Evolutionary conservation across 2,888 invertebrate genomes (phyloP).

Genomic region (Tachina lurida): DNA sequence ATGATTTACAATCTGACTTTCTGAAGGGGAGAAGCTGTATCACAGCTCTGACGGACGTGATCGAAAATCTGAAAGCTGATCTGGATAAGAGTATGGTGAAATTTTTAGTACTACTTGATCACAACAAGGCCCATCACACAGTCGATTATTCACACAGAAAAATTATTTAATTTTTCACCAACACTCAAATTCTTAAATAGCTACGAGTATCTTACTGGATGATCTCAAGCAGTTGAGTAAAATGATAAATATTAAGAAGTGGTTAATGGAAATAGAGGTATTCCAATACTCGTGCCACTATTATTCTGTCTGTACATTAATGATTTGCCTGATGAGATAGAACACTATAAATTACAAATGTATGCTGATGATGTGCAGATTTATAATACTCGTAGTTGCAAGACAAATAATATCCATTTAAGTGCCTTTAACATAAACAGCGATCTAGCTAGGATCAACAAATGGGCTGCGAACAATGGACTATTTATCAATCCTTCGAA

Average conservation of each 20-base stretch:
- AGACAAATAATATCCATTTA: too few relatives aligned
- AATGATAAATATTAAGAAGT: background rate
- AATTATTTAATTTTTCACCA: too few relatives aligned
- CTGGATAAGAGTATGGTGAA: too few relatives aligned
- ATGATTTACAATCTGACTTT: background rate
- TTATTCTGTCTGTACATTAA: too few relatives aligned
- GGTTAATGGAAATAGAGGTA: background rate
- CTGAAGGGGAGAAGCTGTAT: background rate
- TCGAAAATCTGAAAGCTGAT: too few relatives aligned
- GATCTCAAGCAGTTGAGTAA: too few relatives aligned
- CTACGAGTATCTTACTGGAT: background rate
- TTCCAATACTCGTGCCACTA: slow-evolving; percentile 1
- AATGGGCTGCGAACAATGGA: background rate
- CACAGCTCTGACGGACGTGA: background rate
- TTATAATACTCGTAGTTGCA: too few relatives aligned
- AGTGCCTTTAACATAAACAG: background rate
- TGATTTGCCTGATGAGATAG: too few relatives aligned
- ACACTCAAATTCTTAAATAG: background rate
- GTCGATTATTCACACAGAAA: too few relatives aligned
- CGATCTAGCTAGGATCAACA: background rate
- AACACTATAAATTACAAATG: too few relatives aligned
- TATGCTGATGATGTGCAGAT: too few relatives aligned
- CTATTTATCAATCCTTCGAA: background rate
- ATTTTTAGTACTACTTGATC: background rate
- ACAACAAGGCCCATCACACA: background rate